These are phyloP conservation scores for Xestia ashworthii DNA, from an alignment of 2,888 invertebrate species.

Conservation along the genomic window DNA sequence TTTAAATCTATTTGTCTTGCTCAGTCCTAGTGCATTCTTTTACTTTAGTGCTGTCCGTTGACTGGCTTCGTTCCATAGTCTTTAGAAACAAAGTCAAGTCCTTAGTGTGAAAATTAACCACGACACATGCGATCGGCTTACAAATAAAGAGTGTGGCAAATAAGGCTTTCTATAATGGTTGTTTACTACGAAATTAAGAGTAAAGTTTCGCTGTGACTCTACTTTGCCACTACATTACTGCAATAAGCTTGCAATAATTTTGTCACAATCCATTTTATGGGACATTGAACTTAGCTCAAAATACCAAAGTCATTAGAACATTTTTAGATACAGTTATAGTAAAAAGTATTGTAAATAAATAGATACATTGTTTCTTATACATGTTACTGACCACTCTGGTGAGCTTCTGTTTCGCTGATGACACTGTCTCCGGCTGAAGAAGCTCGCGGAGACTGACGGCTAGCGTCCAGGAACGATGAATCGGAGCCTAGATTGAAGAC, in stretches of 20 bases:
- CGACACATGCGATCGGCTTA: conserved; percentile 85
- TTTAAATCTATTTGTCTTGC: conserved; percentile 39
- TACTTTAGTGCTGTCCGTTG: conserved; percentile 58
- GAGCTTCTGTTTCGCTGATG: conserved; percentile 88
- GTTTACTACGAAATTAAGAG: conserved; percentile 84
- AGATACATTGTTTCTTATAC: conserved; percentile 33
- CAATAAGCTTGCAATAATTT: conserved; percentile 80
- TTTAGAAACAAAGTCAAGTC: conserved; percentile 54
- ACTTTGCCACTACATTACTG: conserved; percentile 89
- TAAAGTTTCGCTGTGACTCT: conserved; percentile 91
- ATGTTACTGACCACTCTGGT: conserved; percentile 87
- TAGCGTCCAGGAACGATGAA: conserved; percentile 87
- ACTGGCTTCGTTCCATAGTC: conserved; percentile 46
- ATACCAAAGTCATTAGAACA: conserved; percentile 44
- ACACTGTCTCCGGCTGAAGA: conserved; percentile 88
- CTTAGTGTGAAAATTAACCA: conserved; percentile 68
- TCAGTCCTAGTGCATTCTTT: conserved; percentile 56
- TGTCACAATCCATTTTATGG: conserved; percentile 58
- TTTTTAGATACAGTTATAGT: conserved; percentile 26
- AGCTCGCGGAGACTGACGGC: conserved; percentile 86
- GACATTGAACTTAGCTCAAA: conserved; percentile 30
- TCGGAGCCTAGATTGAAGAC: conserved; percentile 84
- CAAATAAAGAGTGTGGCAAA: conserved; percentile 87
- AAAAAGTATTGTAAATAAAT: conserved; percentile 8
- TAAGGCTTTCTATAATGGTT: conserved; percentile 79